These are phyloP conservation scores for Leptopterna dolabrata DNA, from an alignment of 2,888 invertebrate genomes.

Conservation along the genomic window DNA sequence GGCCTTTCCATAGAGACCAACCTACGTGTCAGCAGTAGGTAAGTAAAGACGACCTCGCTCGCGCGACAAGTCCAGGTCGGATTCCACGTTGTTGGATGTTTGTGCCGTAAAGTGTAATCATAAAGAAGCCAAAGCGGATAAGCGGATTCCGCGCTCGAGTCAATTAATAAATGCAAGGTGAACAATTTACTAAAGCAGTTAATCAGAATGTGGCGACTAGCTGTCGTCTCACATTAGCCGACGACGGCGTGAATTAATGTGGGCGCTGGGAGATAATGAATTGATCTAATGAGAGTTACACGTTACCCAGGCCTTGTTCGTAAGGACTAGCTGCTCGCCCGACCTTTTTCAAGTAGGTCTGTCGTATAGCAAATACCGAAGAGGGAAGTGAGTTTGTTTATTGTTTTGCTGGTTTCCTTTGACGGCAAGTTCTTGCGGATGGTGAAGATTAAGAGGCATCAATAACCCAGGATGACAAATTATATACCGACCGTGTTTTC, in stretches of 20 bases:
- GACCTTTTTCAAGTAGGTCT: background rate
- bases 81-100: too few species aligned
- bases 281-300: background rate
- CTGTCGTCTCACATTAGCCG: constrained; percentile 4
- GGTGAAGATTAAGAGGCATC: too few species aligned
- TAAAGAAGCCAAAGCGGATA: background rate
- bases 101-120: background rate
- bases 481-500: too few species aligned
- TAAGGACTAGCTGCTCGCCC: background rate
- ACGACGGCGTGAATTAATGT: constrained; percentile 12
- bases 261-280: background rate
- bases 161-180: constrained; percentile 15
- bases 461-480: too few species aligned
- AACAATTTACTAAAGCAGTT: background rate
- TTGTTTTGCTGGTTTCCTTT: background rate
- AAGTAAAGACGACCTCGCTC: too few species aligned
- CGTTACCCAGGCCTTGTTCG: background rate
- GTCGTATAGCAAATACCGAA: background rate
- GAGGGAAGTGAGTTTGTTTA: background rate
- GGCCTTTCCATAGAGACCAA: too few species aligned
- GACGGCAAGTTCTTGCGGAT: too few species aligned
- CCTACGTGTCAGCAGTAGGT: too few species aligned
- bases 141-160: background rate
- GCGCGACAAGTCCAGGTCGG: too few species aligned
- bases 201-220: background rate